These are phyloP conservation scores for Dissostichus mawsoni DNA, from an alignment of 2,113 vertebrate species.

Conservation along the genomic window DNA sequence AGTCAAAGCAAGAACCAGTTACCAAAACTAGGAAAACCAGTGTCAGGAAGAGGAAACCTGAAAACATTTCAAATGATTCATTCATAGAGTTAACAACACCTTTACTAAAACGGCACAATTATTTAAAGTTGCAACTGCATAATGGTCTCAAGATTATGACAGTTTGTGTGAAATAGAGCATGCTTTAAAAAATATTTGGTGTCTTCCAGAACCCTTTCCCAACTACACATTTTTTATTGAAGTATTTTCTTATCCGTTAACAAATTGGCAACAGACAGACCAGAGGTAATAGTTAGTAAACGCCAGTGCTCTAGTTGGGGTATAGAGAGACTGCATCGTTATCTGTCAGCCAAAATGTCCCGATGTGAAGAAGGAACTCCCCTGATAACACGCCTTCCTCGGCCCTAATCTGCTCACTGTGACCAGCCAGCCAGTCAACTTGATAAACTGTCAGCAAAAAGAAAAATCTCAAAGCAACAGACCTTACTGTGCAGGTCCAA, in stretches of 20 bases:
- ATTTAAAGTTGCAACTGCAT: neutral
- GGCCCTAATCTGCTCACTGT: slow-evolving; percentile 23
- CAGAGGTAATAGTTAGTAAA: neutral
- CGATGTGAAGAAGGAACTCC: slow-evolving; percentile 58
- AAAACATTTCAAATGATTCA: neutral
- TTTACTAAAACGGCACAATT: neutral
- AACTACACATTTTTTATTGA: too few species aligned
- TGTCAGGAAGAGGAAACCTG: neutral
- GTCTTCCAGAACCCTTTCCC: neutral
- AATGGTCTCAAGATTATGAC: neutral
- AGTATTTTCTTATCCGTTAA: neutral
- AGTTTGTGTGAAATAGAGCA: neutral
- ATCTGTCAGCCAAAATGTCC: slow-evolving; percentile 63
- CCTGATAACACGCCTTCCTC: slow-evolving; percentile 43
- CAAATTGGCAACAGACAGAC: neutral
- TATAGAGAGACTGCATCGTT: slow-evolving; percentile 16
- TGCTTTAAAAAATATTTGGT: too few species aligned
- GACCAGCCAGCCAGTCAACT: neutral
- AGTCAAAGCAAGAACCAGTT: slow-evolving; percentile 32
- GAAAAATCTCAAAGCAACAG: neutral
- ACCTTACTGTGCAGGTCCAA: slow-evolving; percentile 17
- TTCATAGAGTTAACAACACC: neutral
- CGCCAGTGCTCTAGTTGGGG: neutral
- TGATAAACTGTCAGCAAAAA: slow-evolving; percentile 42
- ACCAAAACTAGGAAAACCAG: slow-evolving; percentile 36